phyloP scores from a whole-genome alignment of 2,113 vertebrate genomes.

The Chrysemys picta region DNA sequence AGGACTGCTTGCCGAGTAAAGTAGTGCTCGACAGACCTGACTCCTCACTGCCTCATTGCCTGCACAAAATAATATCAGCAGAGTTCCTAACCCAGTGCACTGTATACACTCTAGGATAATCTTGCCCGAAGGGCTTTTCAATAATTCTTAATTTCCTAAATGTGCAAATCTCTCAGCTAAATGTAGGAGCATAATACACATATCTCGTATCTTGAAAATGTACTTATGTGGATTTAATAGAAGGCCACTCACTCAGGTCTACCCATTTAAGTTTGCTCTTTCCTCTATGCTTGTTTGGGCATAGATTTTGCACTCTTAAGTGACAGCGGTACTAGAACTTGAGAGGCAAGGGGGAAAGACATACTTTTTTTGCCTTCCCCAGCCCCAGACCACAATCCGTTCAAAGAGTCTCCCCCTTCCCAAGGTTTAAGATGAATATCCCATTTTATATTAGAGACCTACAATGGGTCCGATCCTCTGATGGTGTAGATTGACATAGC shows the following conservation, averaged over 20 bases:
- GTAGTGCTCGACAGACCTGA: neutral
- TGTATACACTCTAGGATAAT: neutral
- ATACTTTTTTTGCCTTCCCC: neutral
- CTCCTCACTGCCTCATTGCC: neutral
- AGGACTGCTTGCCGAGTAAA: neutral
- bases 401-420: neutral
- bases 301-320: neutral
- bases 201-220: neutral
- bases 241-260: neutral
- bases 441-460: constrained; percentile 8
- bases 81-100: neutral
- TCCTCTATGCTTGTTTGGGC: neutral
- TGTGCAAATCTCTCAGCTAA: neutral
- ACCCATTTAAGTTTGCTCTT: neutral
- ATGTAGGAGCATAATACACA: neutral
- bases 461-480: neutral
- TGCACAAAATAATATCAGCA: neutral
- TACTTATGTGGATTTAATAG: neutral
- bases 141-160: neutral
- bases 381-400: neutral
- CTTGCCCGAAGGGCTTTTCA: neutral
- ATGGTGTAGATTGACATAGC: neutral
- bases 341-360: neutral
- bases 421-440: neutral
- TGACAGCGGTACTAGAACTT: neutral